phyloP scores from a whole-genome alignment of 2,113 vertebrate genomes.

The Lanius ludovicianus region DNA sequence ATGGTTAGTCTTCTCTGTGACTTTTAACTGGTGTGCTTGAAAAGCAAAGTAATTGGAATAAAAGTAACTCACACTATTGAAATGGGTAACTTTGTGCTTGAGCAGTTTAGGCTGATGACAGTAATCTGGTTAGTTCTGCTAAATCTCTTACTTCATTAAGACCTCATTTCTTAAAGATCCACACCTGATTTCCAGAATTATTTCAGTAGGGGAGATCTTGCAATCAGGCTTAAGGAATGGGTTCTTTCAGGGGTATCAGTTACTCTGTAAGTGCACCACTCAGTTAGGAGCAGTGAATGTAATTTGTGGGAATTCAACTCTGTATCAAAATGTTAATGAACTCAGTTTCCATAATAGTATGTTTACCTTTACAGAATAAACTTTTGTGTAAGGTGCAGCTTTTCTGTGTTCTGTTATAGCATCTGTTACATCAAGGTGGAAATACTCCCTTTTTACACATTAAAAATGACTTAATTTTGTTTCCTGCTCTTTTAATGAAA shows the following conservation, averaged over 20 bases:
- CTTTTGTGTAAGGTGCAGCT: not conserved
- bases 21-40: constrained; percentile 28
- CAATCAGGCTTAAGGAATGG: not conserved
- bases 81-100: not conserved
- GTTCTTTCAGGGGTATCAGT: not conserved
- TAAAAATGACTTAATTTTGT: constrained; percentile 25
- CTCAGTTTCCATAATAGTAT: not conserved
- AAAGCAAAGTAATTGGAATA: not conserved
- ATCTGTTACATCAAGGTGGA: constrained; percentile 13
- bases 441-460: not conserved
- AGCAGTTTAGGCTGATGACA: not conserved
- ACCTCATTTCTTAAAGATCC: not conserved
- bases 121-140: not conserved
- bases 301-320: not conserved
- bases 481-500: constrained; percentile 43
- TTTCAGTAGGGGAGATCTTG: not conserved
- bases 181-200: not conserved
- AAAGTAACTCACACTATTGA: not conserved
- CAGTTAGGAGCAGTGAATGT: not conserved
- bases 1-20: not conserved
- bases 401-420: not conserved
- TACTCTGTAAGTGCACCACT: not conserved
- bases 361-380: not conserved
- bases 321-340: not conserved
- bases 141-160: not conserved